Base-by-base conservation (phyloP, 2,888 invertebrate genomes). In the Pseudoips prasinana region DNA sequence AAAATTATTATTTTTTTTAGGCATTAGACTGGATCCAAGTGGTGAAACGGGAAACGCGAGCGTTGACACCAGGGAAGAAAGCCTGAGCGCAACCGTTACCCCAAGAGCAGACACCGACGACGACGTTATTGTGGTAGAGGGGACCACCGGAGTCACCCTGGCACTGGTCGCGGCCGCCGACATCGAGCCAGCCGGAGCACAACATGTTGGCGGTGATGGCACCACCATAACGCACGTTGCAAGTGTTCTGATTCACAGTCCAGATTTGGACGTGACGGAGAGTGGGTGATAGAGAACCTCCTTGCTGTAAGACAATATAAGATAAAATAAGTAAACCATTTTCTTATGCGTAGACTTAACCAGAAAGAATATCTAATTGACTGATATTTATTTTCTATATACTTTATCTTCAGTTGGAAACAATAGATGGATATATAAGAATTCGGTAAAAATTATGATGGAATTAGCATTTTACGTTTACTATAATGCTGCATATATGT, bases 101-200 rank as follows among this genome's bases (percentile, higher is more conserved):
- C 53, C 60, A 78, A 1, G 78, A 77, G 45, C 62, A 65, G 10
- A 78, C 50, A 9, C 78, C 78, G 1, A 77, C 73, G 8, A 73
- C 43, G 4, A 70, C 43, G 22, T 46, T 39, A 25, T 69, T 64
- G 47, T 75, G 75, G 43, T 67, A 57, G 10, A 77, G 66, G 7
- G 78, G 76, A 22, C 75, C 70, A 1, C 78, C 78, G 8, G 67
- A 67, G 52, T 79, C 76, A n/a, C 72, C 74, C 48, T 64, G 58
- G 57, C 83, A 83, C 56, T 77, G 79, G 54, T 75, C 82, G 8
- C 80, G 67, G 7, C 76, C 73, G 5, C 79, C 82, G 3, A 73
- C 73, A 45, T 61, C 35, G 36, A 62, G 41, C 49, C 63, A 20
- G 33, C 61, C 39, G 50, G 71, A 29, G 45, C 59, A 39, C 57